phyloP scores from a whole-genome alignment of 1,140 invertebrate species.

The Calliopsis andreniformis region DNA sequence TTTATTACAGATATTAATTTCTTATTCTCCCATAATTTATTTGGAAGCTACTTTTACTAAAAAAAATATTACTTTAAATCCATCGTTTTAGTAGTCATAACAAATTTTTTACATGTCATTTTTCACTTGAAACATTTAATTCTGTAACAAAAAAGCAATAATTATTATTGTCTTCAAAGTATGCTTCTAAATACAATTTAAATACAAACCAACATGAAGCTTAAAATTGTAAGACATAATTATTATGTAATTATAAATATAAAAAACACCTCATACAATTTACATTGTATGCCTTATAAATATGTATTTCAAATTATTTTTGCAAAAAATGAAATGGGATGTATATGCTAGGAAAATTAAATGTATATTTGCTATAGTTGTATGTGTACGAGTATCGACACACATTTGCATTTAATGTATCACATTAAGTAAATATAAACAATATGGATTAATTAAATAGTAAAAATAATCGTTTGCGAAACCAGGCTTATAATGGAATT shows the following conservation, averaged over 20 bases:
- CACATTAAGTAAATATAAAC: conserved; percentile 59
- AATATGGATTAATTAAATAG: conserved; percentile 50
- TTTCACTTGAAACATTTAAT: neutral
- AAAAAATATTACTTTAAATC: neutral
- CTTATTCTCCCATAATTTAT: neutral
- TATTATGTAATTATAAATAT: conserved; percentile 4
- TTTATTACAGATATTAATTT: neutral
- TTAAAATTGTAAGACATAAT: neutral
- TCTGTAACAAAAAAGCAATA: conserved; percentile 9
- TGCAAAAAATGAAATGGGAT: conserved; percentile 37
- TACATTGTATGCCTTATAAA: neutral
- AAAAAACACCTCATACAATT: conserved; percentile 7
- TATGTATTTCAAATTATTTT: conserved; percentile 30
- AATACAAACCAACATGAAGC: conserved; percentile 4
- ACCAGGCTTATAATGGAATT: conserved; percentile 54
- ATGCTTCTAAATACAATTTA: neutral
- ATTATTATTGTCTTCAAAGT: conserved; percentile 21
- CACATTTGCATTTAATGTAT: conserved; percentile 47
- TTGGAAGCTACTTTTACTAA: neutral
- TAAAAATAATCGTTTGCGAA: conserved; percentile 44
- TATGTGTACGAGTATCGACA: neutral
- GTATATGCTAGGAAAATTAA: conserved; percentile 45
- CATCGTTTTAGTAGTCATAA: conserved; percentile 10
- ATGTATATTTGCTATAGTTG: conserved; percentile 41
- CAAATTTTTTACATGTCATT: conserved; percentile 10